Evolutionary conservation across 1,140 invertebrate species (phyloP).

Genomic region (Aporrectodea caliginosa): DNA sequence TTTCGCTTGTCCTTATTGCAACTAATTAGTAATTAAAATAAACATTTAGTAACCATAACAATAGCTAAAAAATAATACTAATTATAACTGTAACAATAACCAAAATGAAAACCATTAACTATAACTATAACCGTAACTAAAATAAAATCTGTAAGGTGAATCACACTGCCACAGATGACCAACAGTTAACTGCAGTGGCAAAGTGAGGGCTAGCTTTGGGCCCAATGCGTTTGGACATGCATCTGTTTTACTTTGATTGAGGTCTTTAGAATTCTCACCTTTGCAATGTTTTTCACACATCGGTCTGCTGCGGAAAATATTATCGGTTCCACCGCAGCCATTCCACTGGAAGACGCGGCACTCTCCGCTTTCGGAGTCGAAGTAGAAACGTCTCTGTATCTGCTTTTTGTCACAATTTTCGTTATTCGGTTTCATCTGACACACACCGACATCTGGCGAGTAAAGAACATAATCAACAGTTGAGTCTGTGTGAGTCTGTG

Average conservation of each 20-base stretch:
- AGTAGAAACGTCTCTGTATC: too few species aligned
- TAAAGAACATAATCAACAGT: too few species aligned
- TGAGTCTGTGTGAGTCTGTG: too few species aligned
- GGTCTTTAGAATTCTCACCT: not conserved
- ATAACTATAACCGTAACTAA: not conserved
- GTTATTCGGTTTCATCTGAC: too few species aligned
- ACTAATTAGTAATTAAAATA: too few species aligned
- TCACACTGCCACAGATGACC: not conserved
- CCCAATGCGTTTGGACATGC: not conserved
- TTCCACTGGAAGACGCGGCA: slow-evolving; percentile 40
- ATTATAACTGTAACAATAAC: too few species aligned
- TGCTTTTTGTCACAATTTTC: too few species aligned
- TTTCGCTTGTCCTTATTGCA: too few species aligned
- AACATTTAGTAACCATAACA: too few species aligned
- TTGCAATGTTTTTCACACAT: slow-evolving; percentile 34
- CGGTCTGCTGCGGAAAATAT: slow-evolving; percentile 43
- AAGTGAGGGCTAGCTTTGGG: not conserved
- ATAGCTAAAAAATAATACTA: too few species aligned
- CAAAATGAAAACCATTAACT: not conserved
- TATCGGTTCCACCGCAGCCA: slow-evolving; percentile 52
- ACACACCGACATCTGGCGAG: too few species aligned
- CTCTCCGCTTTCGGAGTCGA: slow-evolving; percentile 18
- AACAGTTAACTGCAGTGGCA: not conserved
- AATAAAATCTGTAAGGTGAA: not conserved
- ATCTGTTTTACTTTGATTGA: not conserved